These are phyloP conservation scores for Leptinotarsa texana DNA, from an alignment of 1,140 invertebrate species.

Conservation along the genomic window DNA sequence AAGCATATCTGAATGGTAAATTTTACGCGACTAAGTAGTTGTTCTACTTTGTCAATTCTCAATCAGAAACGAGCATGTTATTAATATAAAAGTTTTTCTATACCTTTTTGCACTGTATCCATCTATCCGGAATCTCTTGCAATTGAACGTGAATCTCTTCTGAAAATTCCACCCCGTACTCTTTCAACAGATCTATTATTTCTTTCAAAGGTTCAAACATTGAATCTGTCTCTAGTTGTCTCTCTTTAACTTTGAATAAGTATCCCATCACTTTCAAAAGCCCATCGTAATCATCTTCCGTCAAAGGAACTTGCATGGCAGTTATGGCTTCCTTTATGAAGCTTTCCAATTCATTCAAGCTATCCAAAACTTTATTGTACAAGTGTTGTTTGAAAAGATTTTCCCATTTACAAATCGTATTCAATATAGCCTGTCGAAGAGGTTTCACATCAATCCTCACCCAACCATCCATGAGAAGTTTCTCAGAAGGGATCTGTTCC, in stretches of 20 bases:
- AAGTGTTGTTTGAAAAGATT: conserved; percentile 95
- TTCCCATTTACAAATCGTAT: conserved; percentile 91
- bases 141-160: conserved; percentile 66
- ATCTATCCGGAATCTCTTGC: conserved; percentile 81
- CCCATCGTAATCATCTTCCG: conserved; percentile 69
- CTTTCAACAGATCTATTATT: conserved; percentile 72
- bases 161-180: conserved; percentile 75
- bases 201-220: conserved; percentile 85
- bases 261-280: conserved; percentile 66
- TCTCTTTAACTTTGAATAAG: conserved; percentile 65
- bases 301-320: conserved; percentile 60
- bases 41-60: too few species aligned
- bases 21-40: too few species aligned
- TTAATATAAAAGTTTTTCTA: not conserved
- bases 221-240: conserved; percentile 63
- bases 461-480: conserved; percentile 48
- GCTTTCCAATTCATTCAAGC: conserved; percentile 62
- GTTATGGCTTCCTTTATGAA: conserved; percentile 64
- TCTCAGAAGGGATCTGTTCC: conserved; percentile 45
- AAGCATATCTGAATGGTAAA: too few species aligned
- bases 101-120: conserved; percentile 83
- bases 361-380: conserved; percentile 83
- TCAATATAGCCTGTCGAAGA: conserved; percentile 87
- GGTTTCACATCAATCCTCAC: conserved; percentile 77
- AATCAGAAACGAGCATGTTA: too few species aligned